Percentiles rank a stretch among this genome's conserved stretches.
phyloP scores from a whole-genome alignment of 1,140 invertebrate genomes.

The Drosophila lacertosa region DNA sequence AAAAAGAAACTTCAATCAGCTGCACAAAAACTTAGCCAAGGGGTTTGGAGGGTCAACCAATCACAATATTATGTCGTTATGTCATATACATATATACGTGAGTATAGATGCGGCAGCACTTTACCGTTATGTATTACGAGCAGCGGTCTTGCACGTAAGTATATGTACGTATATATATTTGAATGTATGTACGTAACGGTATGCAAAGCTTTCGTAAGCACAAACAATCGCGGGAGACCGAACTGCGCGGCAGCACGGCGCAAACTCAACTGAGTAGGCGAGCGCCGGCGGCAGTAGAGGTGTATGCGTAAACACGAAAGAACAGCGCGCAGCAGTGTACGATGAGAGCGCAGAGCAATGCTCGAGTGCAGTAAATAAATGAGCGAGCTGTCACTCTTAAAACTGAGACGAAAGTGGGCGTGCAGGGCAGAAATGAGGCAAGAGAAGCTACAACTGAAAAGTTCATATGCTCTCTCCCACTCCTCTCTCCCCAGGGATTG shows the following conservation, averaged over 20 bases:
- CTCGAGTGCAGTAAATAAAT: slow-evolving; percentile 1
- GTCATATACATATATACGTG: slow-evolving; percentile 57
- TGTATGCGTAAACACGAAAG: slow-evolving; percentile 10
- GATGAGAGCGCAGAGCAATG: background rate
- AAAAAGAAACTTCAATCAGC: slow-evolving; percentile 39
- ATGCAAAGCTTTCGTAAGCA: slow-evolving; percentile 36
- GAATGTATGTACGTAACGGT: slow-evolving; percentile 28
- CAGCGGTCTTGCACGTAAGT: slow-evolving; percentile 1
- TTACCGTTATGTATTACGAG: slow-evolving; percentile 53
- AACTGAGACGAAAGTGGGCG: slow-evolving; percentile 42
- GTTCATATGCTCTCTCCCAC: background rate
- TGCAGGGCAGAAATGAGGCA: slow-evolving; percentile 17
- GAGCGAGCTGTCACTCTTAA: slow-evolving; percentile 24
- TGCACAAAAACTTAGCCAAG: background rate
- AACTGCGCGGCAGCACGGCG: slow-evolving; percentile 59
- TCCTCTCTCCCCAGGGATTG: too few species aligned
- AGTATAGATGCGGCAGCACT: slow-evolving; percentile 36
- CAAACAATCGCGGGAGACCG: slow-evolving; percentile 60
- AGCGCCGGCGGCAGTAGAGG: slow-evolving; percentile 4
- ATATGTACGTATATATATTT: background rate
- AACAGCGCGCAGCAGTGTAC: background rate
- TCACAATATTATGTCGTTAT: slow-evolving; percentile 75
- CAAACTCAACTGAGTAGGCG: slow-evolving; percentile 59
- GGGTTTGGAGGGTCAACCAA: slow-evolving; percentile 44
- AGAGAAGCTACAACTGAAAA: slow-evolving; percentile 28